Conservation (phyloP, 2,888 invertebrate genomes). For the Gonocerus acuteangulatus region DNA sequence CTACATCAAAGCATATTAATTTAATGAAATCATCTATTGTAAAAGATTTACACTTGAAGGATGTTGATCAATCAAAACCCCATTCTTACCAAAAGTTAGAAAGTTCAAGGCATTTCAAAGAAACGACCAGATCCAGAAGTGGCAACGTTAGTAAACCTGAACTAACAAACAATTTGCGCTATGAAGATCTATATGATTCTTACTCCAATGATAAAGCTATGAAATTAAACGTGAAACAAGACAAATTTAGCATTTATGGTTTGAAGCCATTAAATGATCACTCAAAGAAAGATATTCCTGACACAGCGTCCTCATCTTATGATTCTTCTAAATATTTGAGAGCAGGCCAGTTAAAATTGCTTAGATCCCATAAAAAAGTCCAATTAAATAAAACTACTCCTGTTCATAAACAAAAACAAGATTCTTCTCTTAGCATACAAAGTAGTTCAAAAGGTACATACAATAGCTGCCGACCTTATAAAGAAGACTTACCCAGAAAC, state of each 20-base stretch:
- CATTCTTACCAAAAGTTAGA: neutral
- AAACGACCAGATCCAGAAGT: neutral
- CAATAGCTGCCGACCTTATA: neutral
- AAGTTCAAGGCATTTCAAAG: neutral
- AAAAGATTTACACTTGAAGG: neutral
- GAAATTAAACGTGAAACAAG: constrained; percentile 7
- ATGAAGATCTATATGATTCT: neutral
- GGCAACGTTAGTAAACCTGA: neutral
- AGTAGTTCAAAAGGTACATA: too few relatives aligned
- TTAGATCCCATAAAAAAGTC: constrained; percentile 2
- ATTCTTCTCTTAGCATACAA: too few relatives aligned
- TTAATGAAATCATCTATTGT: neutral
- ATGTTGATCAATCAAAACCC: neutral
- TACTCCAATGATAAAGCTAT: neutral
- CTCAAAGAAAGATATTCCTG: constrained; percentile 7
- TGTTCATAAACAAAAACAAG: too few relatives aligned
- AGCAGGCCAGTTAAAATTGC: constrained; percentile 7
- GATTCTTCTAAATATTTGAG: constrained; percentile 5
- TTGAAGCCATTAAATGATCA: neutral
- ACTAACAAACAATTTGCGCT: neutral
- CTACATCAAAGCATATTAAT: neutral
- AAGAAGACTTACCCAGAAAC: neutral
- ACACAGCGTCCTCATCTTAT: neutral
- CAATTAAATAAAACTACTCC: constrained; percentile 3
- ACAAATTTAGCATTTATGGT: neutral